Base-by-base conservation (phyloP, 2,113 vertebrate species). In the Edolisoma coerulescens region DNA sequence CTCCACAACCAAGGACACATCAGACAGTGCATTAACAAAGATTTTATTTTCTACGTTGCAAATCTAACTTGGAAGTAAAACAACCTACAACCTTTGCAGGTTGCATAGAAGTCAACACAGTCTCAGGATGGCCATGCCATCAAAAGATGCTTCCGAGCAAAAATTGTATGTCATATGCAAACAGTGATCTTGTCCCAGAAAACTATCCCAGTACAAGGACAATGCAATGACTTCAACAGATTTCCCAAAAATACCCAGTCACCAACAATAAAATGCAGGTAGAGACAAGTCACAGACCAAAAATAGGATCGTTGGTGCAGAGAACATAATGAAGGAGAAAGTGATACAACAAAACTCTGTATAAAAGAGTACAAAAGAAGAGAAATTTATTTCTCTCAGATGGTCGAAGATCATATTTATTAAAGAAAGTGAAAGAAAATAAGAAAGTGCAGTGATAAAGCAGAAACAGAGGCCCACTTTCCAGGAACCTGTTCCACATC, bases 241-340 rank as follows among this genome's bases (percentile, higher is more conserved):
- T 47, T 52, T 73, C 61, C 44, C 35, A 56, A 96, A 96, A 93
- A 71, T 44, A 83, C 7, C 12, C 27, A 82, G 27, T 47, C 61
- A 83, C 75, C 45, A 76, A n/a, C 33, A 64, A 83, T 9, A 42
- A 93, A 65, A 80, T 45, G n/a, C 41, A 92, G 17, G 41, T 53
- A 68, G 60, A 78, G 53, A 54, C 35, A 68, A 87, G 41, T 41
- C 45, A 84, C 1, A 2, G 56, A 87, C 41, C 45, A 61, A 90
- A 91, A 91, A 68, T 0, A 76, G 57, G 13, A 63, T 50, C 0
- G 0, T 19, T 2, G 1, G 32, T 37, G 33, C 49, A 82, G 33
- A n/a, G 69, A 79, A 9, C 0, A 0, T 10, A 77, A 35, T 9
- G 37, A 90, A 92, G 35, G 21, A 84, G 44, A 86, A 90, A 78